Percentiles rank a stretch among this genome's conserved stretches.
Conservation (phyloP, 2,113 vertebrate species). For the Vireo altiloquus region DNA sequence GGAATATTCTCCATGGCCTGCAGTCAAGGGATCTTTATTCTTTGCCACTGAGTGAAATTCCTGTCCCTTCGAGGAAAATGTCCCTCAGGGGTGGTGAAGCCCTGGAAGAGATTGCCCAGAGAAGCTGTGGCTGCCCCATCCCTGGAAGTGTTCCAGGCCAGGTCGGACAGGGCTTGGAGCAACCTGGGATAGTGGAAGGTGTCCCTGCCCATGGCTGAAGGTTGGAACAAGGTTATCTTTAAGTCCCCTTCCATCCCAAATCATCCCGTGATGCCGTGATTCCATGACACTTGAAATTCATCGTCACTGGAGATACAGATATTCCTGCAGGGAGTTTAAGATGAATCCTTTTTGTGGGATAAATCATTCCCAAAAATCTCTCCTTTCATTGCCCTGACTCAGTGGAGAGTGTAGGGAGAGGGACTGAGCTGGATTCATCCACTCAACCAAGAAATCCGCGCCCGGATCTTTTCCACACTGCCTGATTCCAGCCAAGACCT, state of each 20-base stretch:
- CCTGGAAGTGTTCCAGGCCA: background rate
- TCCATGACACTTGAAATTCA: background rate
- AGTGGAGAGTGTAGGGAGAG: background rate
- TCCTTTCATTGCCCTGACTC: background rate
- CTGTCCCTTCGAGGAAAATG: background rate
- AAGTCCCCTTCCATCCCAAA: background rate
- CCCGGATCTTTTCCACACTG: fast-evolving
- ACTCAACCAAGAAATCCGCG: fast-evolving
- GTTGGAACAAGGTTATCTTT: background rate
- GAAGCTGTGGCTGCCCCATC: background rate
- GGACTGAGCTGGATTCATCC: background rate
- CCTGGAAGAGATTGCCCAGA: background rate
- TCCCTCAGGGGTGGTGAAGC: background rate
- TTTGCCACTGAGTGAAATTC: background rate
- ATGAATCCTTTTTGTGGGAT: background rate
- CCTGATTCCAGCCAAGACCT: background rate
- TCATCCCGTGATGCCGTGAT: background rate
- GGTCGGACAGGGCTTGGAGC: background rate
- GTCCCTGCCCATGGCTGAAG: background rate
- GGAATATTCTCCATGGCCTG: background rate
- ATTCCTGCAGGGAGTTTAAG: background rate
- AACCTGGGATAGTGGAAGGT: background rate
- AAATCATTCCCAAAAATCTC: background rate
- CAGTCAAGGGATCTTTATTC: background rate
- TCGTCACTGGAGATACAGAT: background rate